Percentiles rank a stretch among this genome's conserved stretches.
phyloP scores from a whole-genome alignment of 2,113 vertebrate species.

The Sylvilagus bachmani region DNA sequence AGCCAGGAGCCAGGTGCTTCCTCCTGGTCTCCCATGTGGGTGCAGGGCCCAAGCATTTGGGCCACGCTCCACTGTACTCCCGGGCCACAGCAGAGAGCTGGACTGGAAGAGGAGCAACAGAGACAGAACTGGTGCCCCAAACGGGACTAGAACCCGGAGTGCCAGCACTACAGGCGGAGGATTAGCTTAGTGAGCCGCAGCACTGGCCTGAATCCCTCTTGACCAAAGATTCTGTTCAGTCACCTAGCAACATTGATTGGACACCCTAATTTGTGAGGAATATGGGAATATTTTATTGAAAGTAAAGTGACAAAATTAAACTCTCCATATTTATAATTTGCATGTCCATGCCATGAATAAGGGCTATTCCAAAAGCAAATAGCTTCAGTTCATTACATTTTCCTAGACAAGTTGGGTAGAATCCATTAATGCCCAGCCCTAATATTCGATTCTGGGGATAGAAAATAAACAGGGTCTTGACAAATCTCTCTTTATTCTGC shows the following conservation, averaged over 20 bases:
- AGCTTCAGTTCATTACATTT: neutral
- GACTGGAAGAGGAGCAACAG: no score
- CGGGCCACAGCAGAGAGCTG: no score
- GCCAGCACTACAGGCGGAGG: no score
- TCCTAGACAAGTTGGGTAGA: neutral
- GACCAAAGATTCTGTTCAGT: neutral
- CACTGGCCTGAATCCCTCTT: neutral
- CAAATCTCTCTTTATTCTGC: neutral
- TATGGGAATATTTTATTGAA: neutral
- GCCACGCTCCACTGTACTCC: no score
- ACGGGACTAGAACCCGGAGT: no score
- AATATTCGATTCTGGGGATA: neutral
- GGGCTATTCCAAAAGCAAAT: neutral
- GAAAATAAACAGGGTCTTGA: neutral
- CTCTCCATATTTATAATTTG: neutral
- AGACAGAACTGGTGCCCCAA: no score
- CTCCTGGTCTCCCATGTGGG: no score
- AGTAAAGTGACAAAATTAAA: neutral
- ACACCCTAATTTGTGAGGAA: neutral
- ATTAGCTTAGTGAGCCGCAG: no score
- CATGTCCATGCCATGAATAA: neutral
- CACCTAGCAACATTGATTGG: neutral
- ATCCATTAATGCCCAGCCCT: neutral
- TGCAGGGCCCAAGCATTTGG: no score
- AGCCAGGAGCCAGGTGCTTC: no score